phyloP scores from a whole-genome alignment of 2,113 vertebrate genomes.

The Albula goreensis region DNA sequence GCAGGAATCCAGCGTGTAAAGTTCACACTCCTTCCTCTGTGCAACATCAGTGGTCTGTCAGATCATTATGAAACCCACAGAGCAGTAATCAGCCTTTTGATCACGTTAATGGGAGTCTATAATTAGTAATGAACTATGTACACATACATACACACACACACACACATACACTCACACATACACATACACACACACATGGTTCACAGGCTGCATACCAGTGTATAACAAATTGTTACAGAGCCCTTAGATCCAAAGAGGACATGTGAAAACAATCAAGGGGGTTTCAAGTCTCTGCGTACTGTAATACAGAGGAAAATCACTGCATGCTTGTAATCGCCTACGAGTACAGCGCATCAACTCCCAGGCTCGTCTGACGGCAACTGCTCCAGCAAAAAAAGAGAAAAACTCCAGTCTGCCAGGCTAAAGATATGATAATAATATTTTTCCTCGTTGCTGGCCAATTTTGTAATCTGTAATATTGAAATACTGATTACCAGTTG shows the following conservation, averaged over 20 bases:
- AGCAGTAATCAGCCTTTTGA: not conserved
- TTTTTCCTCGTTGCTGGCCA: no score
- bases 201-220: not conserved
- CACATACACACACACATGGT: not conserved
- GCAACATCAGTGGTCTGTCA: not conserved
- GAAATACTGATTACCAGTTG: no score
- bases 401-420: no score
- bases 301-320: not conserved
- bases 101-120: not conserved
- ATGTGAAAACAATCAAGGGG: not conserved
- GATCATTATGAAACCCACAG: not conserved
- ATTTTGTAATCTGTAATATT: no score
- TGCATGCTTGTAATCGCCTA: not conserved
- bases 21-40: not conserved
- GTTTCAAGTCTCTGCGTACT: not conserved
- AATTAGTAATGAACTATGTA: not conserved
- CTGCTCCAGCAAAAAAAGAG: not conserved
- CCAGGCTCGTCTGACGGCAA: not conserved
- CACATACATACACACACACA: conserved; percentile 2
- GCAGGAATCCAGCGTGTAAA: not conserved
- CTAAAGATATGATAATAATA: no score
- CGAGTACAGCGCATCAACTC: not conserved
- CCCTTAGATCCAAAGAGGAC: not conserved
- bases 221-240: not conserved
- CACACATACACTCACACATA: conserved; percentile 6